Percentiles rank a stretch among this genome's conserved stretches.
phyloP scores from a whole-genome alignment of 2,888 invertebrate genomes.

The Melieria crassipennis region DNA sequence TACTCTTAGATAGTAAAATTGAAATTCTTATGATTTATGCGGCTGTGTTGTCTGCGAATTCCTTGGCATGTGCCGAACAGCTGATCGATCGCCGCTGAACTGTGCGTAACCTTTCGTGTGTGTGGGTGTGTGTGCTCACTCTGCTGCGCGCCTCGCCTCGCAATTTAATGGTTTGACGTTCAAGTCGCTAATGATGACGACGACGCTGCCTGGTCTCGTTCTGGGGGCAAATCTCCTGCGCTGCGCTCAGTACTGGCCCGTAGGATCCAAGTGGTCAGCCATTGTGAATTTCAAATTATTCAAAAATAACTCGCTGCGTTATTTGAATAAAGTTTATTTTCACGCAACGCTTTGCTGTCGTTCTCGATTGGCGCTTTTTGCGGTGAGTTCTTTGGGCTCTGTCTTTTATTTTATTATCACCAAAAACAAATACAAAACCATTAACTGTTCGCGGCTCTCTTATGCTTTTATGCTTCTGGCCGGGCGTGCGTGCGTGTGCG shows the following conservation, averaged over 20 bases:
- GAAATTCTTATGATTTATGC: too few relatives aligned
- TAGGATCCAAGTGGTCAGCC: slow-evolving; percentile 64
- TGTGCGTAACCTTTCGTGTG: slow-evolving; percentile 5
- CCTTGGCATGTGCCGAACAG: background rate
- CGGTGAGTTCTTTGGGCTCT: too few relatives aligned
- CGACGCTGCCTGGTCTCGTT: slow-evolving; percentile 14
- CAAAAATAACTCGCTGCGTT: slow-evolving; percentile 42
- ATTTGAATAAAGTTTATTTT: slow-evolving; percentile 43
- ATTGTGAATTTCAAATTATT: slow-evolving; percentile 44
- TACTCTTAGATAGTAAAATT: background rate
- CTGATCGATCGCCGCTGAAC: slow-evolving; percentile 16
- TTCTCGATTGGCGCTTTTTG: slow-evolving; percentile 27
- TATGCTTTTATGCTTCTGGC: background rate
- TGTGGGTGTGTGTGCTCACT: slow-evolving; percentile 19
- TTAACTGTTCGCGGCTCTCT: background rate
- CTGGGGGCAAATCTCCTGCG: slow-evolving; percentile 13
- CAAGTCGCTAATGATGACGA: too few relatives aligned
- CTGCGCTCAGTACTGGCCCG: slow-evolving; percentile 60
- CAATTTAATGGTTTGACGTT: slow-evolving; percentile 19
- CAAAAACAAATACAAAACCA: background rate
- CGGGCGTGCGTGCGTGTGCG: slow-evolving; percentile 1
- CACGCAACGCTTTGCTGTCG: slow-evolving; percentile 56
- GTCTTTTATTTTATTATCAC: slow-evolving; percentile 21
- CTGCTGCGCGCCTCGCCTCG: slow-evolving; percentile 23
- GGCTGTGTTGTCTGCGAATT: too few relatives aligned